A percentile compares a stretch with the other conserved stretches of the same genome.
Conservation (phyloP, 2,113 vertebrate species). For the Morone chrysops region DNA sequence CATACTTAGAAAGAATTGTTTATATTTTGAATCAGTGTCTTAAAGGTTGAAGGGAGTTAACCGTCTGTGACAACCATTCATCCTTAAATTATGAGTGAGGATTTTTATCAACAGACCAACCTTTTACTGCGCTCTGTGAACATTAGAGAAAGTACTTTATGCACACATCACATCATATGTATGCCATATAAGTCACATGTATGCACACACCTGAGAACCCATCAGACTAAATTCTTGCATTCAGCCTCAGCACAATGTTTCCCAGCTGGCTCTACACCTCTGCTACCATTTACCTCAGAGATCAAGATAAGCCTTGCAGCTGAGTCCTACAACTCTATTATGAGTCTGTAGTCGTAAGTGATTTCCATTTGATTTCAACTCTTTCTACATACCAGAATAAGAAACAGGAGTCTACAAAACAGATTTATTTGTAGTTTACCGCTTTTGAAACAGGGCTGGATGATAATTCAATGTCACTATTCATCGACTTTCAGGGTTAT, state of each 20-base stretch:
- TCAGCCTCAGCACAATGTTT: conserved; percentile 51
- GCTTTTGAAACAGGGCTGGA: background rate
- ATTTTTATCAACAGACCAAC: background rate
- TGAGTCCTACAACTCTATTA: conserved; percentile 53
- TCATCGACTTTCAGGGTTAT: background rate
- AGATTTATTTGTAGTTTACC: background rate
- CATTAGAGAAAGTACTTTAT: background rate
- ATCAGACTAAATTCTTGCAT: conserved; percentile 23
- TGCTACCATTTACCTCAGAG: conserved; percentile 45
- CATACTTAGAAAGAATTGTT: background rate
- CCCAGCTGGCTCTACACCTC: conserved; percentile 59
- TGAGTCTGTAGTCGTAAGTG: conserved; percentile 1
- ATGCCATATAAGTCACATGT: background rate
- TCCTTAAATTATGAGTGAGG: background rate
- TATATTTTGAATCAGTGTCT: background rate
- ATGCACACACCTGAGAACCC: conserved; percentile 51
- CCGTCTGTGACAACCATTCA: background rate
- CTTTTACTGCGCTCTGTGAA: background rate
- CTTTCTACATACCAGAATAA: background rate
- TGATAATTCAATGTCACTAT: background rate
- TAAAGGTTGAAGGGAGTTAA: background rate
- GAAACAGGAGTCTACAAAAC: background rate
- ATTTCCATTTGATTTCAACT: conserved; percentile 5
- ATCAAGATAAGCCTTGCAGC: conserved; percentile 48
- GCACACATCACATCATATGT: conserved; percentile 2